phyloP scores from a whole-genome alignment of 2,888 invertebrate species.

The Eucera pruinosa region DNA sequence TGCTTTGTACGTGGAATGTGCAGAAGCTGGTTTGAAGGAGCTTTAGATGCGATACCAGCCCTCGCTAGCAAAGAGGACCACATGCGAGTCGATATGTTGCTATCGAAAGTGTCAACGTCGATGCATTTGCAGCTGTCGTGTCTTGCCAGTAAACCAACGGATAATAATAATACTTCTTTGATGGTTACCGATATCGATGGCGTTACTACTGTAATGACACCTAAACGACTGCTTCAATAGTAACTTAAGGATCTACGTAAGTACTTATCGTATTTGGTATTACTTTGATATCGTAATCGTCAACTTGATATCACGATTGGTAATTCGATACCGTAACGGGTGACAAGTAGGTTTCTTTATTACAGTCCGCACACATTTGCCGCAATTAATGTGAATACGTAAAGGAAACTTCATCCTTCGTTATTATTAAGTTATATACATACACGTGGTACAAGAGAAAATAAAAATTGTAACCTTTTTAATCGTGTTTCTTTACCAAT shows the following conservation, averaged over 20 bases:
- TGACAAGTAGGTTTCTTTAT: constrained; percentile 10
- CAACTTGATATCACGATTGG: too few relatives aligned
- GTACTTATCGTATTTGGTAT: constrained; percentile 33
- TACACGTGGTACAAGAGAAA: background rate
- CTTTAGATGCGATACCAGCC: constrained; percentile 90
- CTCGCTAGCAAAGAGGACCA: constrained; percentile 87
- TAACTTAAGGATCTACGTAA: constrained; percentile 33
- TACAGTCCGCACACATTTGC: constrained; percentile 16
- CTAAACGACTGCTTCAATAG: constrained; percentile 46
- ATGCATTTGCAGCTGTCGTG: constrained; percentile 82
- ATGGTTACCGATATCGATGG: constrained; percentile 61
- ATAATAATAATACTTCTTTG: constrained; percentile 49
- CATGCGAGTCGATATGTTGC: constrained; percentile 76
- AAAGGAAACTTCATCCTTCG: background rate
- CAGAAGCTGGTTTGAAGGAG: constrained; percentile 89
- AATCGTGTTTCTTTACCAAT: constrained; percentile 53
- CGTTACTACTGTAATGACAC: constrained; percentile 68
- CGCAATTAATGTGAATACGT: constrained; percentile 13
- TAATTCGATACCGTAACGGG: too few relatives aligned
- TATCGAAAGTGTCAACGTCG: constrained; percentile 77
- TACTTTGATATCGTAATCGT: too few relatives aligned
- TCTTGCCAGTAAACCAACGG: constrained; percentile 68
- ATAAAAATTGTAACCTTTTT: constrained; percentile 38
- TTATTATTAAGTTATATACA: constrained; percentile 32
- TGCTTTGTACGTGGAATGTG: background rate